Evolutionary conservation across 2,797 vertebrate species (phyloP).

Genomic region (Centropyge bicolor): DNA sequence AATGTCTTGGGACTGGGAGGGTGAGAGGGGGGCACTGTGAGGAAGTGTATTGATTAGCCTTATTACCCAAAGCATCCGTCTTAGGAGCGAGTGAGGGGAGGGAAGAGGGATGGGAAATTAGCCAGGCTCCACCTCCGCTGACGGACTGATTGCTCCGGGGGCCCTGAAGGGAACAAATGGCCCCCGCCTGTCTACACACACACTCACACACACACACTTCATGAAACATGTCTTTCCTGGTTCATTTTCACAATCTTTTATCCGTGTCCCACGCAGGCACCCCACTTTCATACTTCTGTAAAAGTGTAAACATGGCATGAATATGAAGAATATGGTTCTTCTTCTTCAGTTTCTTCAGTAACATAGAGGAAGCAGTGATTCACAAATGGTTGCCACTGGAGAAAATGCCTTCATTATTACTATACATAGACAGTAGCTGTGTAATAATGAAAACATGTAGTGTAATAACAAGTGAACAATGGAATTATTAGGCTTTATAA

Average conservation of each 20-base stretch:
- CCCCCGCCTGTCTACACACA: constrained; percentile 63
- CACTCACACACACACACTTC: constrained; percentile 44
- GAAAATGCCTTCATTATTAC: not conserved
- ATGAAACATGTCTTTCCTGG: constrained; percentile 28
- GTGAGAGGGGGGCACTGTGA: constrained; percentile 46
- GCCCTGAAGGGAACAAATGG: constrained; percentile 84
- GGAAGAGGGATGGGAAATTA: constrained; percentile 82
- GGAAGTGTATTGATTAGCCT: constrained; percentile 89
- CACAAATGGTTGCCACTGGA: too few relatives aligned
- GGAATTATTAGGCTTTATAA: too few relatives aligned
- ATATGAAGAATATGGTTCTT: not conserved
- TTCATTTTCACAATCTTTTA: constrained; percentile 25
- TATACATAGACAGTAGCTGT: too few relatives aligned
- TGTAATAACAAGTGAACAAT: not conserved
- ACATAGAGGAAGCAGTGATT: not conserved
- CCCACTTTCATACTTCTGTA: not conserved
- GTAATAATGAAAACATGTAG: not conserved
- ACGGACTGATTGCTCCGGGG: constrained; percentile 85
- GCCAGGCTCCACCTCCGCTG: constrained; percentile 81
- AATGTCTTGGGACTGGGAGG: constrained; percentile 73
- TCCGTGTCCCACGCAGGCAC: not conserved
- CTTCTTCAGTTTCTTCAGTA: not conserved
- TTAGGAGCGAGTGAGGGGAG: constrained; percentile 71
- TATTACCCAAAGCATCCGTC: constrained; percentile 89
- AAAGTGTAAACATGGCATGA: not conserved